phyloP scores from a whole-genome alignment of 37 sponge, comb jelly and placozoan species.

The Ianthella basta region DNA sequence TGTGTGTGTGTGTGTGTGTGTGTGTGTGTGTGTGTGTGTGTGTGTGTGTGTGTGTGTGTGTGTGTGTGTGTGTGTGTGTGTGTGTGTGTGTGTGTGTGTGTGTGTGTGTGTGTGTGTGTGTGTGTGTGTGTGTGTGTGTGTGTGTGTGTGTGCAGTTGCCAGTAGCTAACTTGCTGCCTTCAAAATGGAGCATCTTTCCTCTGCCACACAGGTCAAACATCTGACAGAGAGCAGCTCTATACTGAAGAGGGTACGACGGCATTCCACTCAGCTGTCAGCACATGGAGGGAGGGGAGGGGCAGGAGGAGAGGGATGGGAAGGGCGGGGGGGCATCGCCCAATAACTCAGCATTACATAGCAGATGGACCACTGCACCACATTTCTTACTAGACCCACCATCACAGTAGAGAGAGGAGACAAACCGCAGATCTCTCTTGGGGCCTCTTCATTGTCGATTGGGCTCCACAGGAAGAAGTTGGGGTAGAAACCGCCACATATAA shows the following conservation, averaged over 20 bases:
- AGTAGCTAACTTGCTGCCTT: constrained; percentile 59
- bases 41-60: no score
- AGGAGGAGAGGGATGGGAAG: neutral
- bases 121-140: no score
- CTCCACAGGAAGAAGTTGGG: constrained; percentile 83
- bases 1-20: no score
- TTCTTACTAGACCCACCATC: constrained; percentile 55
- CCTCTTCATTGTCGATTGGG: constrained; percentile 57
- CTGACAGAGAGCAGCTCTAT: constrained; percentile 33
- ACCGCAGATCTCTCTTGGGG: constrained; percentile 63
- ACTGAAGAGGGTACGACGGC: constrained; percentile 49
- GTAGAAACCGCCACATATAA: constrained; percentile 88
- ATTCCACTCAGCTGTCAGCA: constrained; percentile 66
- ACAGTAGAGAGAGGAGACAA: constrained; percentile 79
- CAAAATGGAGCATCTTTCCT: constrained; percentile 75
- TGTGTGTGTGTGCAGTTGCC: no score
- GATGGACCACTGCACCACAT: neutral
- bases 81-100: no score
- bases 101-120: no score
- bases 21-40: no score
- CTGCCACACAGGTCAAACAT: constrained; percentile 53
- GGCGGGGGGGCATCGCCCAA: neutral
- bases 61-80: no score
- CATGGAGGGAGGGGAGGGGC: no score
- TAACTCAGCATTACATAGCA: neutral